Evolutionary conservation across 2,113 vertebrate genomes (phyloP), one percentile per base, ranked within the genome.

Genomic region (Prunella fulvescens): DNA sequence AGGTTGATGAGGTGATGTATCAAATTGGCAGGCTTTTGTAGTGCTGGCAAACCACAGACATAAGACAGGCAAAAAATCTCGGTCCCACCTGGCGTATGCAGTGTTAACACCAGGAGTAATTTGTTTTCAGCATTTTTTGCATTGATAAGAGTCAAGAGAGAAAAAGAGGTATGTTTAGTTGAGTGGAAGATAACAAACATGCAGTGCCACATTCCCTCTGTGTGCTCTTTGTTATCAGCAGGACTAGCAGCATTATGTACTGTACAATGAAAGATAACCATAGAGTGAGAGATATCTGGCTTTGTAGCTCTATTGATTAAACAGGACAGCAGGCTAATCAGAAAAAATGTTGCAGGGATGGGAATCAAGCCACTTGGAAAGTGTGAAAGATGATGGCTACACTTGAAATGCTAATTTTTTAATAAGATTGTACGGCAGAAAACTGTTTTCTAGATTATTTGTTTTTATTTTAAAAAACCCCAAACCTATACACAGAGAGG

Each of bases 241-340:
- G 83, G 92, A 92, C 95, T 94, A 94, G 92, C 4, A 1, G 92
- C 92, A 80, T 96, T 95, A 95, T 90, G 95, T 93, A 95, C 83
- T 90, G 88, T 96, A 97, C 91, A 97, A 77, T 95, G 92, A 96
- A 96, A 97, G 97, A 97, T 96, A 97, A 97, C 90, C 84, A 92
- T 66, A 82, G 83, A 88, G 82, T 64, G 88, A 97, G 92, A 96
- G 95, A 97, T 81, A 97, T 90, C 90, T 92, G 94, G 94, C 88
- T 93, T 90, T 96, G 95, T 95, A 86, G 90, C 80, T 84, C 54
- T 96, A 94, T 96, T 97, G 97, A 97, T 96, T 97, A 97, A 97
- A 97, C 79, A 96, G 95, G 92, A 97, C 93, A 93, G 84, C 94
- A 84, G 80, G 58, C 51, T 97, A 97, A 97, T 97, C 96, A 93